Conservation (phyloP, 1,140 invertebrate species). For the Drosophila tristis region DNA sequence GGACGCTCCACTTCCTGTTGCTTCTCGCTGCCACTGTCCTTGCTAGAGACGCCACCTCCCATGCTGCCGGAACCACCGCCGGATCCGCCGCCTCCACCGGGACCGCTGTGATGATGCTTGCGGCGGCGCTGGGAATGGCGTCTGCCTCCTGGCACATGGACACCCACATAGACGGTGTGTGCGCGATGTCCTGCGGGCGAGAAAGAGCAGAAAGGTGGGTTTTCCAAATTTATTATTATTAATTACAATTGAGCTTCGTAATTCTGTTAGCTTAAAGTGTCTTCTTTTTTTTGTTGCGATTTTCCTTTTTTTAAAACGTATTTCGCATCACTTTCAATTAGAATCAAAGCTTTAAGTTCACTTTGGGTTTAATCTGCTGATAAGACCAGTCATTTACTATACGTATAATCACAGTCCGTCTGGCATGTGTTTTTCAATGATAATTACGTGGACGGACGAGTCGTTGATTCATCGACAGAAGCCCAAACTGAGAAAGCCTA, state of each 20-base stretch:
- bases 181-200: slow-evolving; percentile 91
- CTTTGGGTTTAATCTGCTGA: slow-evolving; percentile 11
- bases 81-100: slow-evolving; percentile 42
- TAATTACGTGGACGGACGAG: slow-evolving; percentile 53
- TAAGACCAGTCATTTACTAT: slow-evolving; percentile 15
- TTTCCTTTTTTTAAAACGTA: slow-evolving; percentile 12
- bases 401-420: slow-evolving; percentile 1
- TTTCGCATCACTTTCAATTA: slow-evolving; percentile 22
- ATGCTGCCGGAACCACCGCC: slow-evolving; percentile 34
- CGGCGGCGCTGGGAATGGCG: slow-evolving; percentile 91
- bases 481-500: slow-evolving; percentile 2
- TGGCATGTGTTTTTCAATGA: neutral
- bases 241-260: slow-evolving; percentile 42
- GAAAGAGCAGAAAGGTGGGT: slow-evolving; percentile 17
- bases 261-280: slow-evolving; percentile 28
- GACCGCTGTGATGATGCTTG: slow-evolving; percentile 88
- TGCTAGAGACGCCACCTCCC: slow-evolving; percentile 38
- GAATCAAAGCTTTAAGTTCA: slow-evolving; percentile 44
- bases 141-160: slow-evolving; percentile 91
- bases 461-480: slow-evolving; percentile 52
- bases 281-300: neutral
- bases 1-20: slow-evolving; percentile 77
- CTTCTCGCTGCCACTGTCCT: slow-evolving; percentile 69
- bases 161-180: slow-evolving; percentile 94
- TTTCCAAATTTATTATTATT: slow-evolving; percentile 39